Conservation (phyloP, 2,797 vertebrate genomes). For the Aphelocoma californica region DNA sequence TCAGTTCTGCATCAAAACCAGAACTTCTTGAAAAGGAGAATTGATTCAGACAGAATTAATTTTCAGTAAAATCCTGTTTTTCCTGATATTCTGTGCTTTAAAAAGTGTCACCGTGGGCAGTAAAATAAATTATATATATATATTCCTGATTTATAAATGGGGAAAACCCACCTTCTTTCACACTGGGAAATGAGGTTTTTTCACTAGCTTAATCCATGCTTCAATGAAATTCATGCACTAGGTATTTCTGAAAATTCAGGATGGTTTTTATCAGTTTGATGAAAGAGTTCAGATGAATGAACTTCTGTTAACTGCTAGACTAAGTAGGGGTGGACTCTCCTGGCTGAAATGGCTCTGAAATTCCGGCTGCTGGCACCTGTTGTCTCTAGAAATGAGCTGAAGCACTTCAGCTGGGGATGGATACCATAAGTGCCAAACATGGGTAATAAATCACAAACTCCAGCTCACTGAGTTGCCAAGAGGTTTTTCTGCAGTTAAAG, state of each 20-base stretch:
- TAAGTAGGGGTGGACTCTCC: neutral
- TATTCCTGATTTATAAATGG: neutral
- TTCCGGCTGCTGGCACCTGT: neutral
- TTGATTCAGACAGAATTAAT: neutral
- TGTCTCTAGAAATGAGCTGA: neutral
- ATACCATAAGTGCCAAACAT: neutral
- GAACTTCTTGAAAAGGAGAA: neutral
- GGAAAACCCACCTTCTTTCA: fast-evolving
- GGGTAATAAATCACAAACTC: neutral
- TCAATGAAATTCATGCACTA: neutral
- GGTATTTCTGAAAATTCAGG: neutral
- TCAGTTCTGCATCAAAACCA: neutral
- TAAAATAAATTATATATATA: neutral
- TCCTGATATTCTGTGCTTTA: neutral
- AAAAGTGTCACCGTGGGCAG: neutral
- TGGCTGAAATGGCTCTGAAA: neutral
- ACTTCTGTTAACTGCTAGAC: neutral
- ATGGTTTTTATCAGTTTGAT: neutral
- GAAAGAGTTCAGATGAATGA: neutral
- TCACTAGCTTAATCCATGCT: neutral
- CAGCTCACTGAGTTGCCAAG: neutral
- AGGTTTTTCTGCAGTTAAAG: neutral
- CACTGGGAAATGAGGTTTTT: neutral
- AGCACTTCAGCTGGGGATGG: neutral
- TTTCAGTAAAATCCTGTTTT: neutral